These are phyloP conservation scores for Luehdorfia chinensis DNA, from an alignment of 1,140 invertebrate species.

Conservation along the genomic window DNA sequence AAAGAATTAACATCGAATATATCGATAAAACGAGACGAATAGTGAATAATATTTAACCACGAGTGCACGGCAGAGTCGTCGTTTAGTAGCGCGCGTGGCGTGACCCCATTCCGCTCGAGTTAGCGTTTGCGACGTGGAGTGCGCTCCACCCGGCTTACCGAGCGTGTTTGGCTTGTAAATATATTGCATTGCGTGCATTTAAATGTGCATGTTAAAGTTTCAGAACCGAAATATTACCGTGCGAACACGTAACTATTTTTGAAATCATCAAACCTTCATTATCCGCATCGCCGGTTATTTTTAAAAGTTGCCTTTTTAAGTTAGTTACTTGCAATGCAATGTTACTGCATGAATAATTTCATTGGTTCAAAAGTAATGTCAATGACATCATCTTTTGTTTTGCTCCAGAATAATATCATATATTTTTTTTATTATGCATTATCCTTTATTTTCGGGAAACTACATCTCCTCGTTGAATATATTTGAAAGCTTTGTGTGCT, in stretches of 20 bases:
- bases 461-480: too few species aligned
- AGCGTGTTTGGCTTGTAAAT: conserved; percentile 3
- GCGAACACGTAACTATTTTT: not conserved
- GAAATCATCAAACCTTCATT: not conserved
- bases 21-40: not conserved
- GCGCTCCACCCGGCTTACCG: not conserved
- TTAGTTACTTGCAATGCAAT: too few species aligned
- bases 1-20: not conserved
- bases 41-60: not conserved
- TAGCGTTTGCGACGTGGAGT: not conserved
- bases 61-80: too few species aligned
- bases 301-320: not conserved
- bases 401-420: too few species aligned
- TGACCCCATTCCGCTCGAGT: conserved; percentile 6
- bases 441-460: too few species aligned
- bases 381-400: too few species aligned
- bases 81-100: not conserved
- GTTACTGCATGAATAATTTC: too few species aligned
- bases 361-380: too few species aligned
- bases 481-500: too few species aligned
- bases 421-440: too few species aligned
- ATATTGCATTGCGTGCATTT: conserved; percentile 10
- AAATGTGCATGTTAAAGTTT: conserved; percentile 6
- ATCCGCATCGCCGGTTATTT: conserved; percentile 3
- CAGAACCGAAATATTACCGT: conserved; percentile 1